Percentiles rank a stretch among this genome's conserved stretches.
Conservation (phyloP, 1,140 invertebrate genomes). For the Orchestia grillus region DNA sequence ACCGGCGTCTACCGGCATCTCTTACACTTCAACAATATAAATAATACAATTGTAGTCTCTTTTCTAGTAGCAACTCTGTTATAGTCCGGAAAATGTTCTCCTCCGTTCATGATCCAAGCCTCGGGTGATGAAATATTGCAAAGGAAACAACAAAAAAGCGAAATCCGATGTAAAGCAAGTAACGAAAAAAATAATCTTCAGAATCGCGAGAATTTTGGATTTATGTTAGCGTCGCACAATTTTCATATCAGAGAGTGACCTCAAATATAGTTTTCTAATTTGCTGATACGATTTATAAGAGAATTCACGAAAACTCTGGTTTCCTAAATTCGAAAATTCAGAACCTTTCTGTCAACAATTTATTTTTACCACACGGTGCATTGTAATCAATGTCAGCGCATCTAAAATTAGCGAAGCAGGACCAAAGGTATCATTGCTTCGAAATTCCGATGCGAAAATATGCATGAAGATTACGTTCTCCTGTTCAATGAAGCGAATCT, state of each 20-base stretch:
- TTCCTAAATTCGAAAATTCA: neutral
- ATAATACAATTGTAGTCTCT: neutral
- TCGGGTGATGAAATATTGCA: neutral
- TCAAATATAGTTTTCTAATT: too few species aligned
- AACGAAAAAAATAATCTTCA: neutral
- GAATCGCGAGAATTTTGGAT: neutral
- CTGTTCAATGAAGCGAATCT: neutral
- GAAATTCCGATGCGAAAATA: neutral
- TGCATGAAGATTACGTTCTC: neutral
- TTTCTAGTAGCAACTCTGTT: neutral
- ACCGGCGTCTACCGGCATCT: neutral
- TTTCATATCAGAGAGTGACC: neutral
- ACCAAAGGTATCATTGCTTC: neutral
- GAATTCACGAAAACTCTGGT: neutral
- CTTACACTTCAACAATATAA: neutral
- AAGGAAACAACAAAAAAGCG: neutral
- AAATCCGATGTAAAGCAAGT: neutral
- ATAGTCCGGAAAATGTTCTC: neutral
- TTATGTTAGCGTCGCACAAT: neutral
- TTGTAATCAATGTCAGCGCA: neutral
- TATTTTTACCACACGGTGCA: neutral
- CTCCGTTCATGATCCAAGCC: neutral
- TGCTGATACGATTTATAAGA: too few species aligned
- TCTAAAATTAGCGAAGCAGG: neutral
- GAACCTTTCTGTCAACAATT: neutral